A percentile compares a stretch with the other conserved stretches of the same genome.
Conservation (phyloP, 1,140 invertebrate species). For the Proales similis region DNA sequence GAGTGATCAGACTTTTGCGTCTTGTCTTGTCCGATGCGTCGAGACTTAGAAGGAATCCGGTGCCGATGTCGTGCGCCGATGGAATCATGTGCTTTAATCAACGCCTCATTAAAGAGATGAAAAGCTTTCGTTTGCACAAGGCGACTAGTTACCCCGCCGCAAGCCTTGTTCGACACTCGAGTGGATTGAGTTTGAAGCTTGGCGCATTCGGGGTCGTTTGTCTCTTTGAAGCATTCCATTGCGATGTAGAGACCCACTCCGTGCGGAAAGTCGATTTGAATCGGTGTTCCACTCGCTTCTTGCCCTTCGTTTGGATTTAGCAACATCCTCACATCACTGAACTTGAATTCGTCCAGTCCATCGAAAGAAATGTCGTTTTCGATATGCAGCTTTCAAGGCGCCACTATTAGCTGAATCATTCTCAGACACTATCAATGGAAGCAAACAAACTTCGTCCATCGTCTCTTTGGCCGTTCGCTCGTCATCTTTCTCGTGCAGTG, state of each 20-base stretch:
- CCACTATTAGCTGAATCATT: too few relatives aligned
- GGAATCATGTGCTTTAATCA: slow-evolving; percentile 26
- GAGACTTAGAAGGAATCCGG: slow-evolving; percentile 26
- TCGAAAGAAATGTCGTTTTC: slow-evolving; percentile 27
- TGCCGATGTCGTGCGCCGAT: slow-evolving; percentile 29
- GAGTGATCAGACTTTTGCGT: slow-evolving; percentile 28
- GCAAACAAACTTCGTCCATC: too few relatives aligned
- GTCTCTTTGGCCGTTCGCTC: too few relatives aligned
- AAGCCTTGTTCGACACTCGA: too few relatives aligned
- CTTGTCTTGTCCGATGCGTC: slow-evolving; percentile 24
- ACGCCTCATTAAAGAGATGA: background rate
- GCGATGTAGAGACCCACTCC: slow-evolving; percentile 28
- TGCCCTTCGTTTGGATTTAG: slow-evolving; percentile 3
- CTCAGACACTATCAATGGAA: too few relatives aligned
- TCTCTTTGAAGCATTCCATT: slow-evolving; percentile 27
- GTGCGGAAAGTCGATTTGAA: slow-evolving; percentile 22
- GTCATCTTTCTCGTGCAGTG: too few relatives aligned
- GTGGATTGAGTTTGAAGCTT: too few relatives aligned
- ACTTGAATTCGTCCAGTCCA: slow-evolving; percentile 34
- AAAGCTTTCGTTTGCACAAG: background rate
- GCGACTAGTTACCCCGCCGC: slow-evolving; percentile 5
- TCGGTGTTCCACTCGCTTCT: slow-evolving; percentile 23
- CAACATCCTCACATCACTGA: slow-evolving; percentile 6
- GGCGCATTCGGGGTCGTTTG: slow-evolving; percentile 14
- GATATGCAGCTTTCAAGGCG: slow-evolving; percentile 37